These are phyloP conservation scores for Colaptes auratus DNA, from an alignment of 2,113 vertebrate species.

Conservation along the genomic window DNA sequence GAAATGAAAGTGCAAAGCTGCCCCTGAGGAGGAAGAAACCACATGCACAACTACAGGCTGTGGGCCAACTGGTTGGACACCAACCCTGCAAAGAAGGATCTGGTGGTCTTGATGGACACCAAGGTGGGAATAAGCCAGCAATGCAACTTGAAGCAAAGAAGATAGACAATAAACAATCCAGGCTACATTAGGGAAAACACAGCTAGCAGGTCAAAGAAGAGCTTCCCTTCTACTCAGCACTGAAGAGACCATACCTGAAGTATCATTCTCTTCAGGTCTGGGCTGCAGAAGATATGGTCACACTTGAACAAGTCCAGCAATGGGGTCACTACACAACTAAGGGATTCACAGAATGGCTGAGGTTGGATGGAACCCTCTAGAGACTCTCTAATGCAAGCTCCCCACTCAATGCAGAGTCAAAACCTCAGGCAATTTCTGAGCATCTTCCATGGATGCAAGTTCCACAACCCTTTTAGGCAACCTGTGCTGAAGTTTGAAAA, in stretches of 20 bases:
- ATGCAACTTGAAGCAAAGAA: not conserved
- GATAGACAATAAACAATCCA: not conserved
- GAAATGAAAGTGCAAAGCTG: not conserved
- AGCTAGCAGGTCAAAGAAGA: not conserved
- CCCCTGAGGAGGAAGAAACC: not conserved
- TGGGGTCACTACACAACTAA: not conserved
- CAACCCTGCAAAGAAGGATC: no score
- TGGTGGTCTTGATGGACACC: no score
- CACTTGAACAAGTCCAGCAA: not conserved
- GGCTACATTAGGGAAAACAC: not conserved
- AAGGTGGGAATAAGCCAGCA: not conserved
- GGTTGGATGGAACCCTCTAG: not conserved
- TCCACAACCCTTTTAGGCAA: not conserved
- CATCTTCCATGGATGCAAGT: not conserved
- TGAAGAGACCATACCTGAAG: not conserved
- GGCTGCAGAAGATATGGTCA: not conserved
- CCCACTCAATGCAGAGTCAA: not conserved
- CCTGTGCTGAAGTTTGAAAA: not conserved
- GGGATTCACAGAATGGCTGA: not conserved
- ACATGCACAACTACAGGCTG: not conserved
- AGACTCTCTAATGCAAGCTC: not conserved
- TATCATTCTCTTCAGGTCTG: not conserved
- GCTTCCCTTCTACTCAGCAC: not conserved
- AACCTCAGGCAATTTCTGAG: not conserved
- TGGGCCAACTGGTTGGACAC: not conserved